Evolutionary conservation across 2,797 vertebrate genomes (phyloP).

Genomic region (Characodon lateralis): DNA sequence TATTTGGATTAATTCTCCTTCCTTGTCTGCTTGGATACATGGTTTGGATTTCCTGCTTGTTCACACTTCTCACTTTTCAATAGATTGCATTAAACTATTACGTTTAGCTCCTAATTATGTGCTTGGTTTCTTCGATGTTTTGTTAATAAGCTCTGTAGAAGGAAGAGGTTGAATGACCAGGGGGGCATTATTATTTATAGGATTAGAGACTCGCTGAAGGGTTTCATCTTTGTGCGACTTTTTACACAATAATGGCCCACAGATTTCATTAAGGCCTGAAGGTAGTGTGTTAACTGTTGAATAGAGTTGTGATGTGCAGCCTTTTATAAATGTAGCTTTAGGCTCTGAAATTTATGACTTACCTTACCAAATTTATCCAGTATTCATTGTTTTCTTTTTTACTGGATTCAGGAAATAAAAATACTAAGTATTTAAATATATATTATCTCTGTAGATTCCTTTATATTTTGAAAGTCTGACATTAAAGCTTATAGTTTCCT

Average conservation of each 20-base stretch:
- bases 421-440: neutral
- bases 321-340: neutral
- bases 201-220: neutral
- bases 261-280: neutral
- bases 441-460: neutral
- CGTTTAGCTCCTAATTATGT: neutral
- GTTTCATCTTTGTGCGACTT: neutral
- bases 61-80: neutral
- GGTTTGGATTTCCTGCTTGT: neutral
- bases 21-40: neutral
- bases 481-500: neutral
- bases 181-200: neutral
- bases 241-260: neutral
- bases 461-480: neutral
- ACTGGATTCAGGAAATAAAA: neutral
- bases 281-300: neutral
- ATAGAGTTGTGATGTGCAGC: neutral
- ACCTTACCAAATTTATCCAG: neutral
- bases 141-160: neutral
- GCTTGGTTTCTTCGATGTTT: neutral
- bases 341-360: neutral
- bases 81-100: neutral
- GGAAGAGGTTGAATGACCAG: neutral
- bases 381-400: neutral
- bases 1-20: neutral